Conservation (phyloP, 2,888 invertebrate species). For the Dryobota labecula region DNA sequence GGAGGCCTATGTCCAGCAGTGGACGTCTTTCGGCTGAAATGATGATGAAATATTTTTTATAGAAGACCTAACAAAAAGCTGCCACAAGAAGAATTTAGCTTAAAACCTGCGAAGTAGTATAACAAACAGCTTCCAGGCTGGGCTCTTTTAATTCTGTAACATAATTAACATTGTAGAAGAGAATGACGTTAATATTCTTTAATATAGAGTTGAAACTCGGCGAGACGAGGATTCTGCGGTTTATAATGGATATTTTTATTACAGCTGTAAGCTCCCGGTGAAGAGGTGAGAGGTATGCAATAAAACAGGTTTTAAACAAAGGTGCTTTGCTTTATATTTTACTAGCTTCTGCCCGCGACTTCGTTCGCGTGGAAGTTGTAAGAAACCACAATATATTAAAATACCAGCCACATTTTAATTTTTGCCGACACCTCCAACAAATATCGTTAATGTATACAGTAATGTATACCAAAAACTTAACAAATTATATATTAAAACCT, state of each 20-base stretch:
- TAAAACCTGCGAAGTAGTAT: not conserved
- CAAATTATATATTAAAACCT: too few relatives aligned
- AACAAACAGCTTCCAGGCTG: conserved; percentile 20
- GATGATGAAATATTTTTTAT: not conserved
- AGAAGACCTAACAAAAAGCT: not conserved
- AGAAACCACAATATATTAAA: too few relatives aligned
- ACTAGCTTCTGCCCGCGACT: too few relatives aligned
- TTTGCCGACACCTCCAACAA: too few relatives aligned
- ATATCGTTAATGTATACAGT: too few relatives aligned
- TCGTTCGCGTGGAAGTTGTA: too few relatives aligned
- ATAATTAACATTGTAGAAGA: conserved; percentile 38
- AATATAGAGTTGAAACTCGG: conserved; percentile 40
- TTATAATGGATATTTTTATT: conserved; percentile 55
- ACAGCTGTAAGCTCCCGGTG: conserved; percentile 35
- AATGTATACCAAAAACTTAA: too few relatives aligned
- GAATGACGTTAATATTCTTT: conserved; percentile 36
- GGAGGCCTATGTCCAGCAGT: too few relatives aligned
- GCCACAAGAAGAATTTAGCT: not conserved
- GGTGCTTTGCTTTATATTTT: conserved; percentile 26
- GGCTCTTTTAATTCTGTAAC: conserved; percentile 26
- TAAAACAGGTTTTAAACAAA: conserved; percentile 47
- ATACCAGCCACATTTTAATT: too few relatives aligned
- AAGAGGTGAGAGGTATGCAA: conserved; percentile 49
- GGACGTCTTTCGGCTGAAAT: too few relatives aligned
- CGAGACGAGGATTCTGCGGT: conserved; percentile 17